These are phyloP conservation scores for Electrona antarctica DNA, from an alignment of 2,113 vertebrate genomes.

Conservation along the genomic window DNA sequence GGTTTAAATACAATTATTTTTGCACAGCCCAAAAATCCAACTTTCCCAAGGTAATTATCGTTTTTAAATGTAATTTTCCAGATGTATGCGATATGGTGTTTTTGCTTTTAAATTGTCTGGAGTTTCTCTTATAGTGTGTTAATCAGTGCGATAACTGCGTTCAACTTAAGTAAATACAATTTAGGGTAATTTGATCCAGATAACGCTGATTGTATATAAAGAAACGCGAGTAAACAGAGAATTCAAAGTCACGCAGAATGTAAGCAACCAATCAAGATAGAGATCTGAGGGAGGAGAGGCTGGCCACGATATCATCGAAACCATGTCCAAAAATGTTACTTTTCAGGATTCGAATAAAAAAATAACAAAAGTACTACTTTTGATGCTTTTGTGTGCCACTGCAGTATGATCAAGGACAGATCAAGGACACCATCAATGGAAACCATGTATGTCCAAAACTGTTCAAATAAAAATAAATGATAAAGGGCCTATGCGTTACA, in stretches of 20 bases:
- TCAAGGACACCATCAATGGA: no score
- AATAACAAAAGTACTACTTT: no score
- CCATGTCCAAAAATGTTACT: no score
- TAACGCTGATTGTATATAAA: slow-evolving; percentile 8
- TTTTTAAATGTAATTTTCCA: background rate
- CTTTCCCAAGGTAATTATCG: background rate
- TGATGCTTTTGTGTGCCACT: no score
- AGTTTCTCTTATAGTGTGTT: background rate
- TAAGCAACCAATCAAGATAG: background rate
- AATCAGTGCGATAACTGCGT: slow-evolving; percentile 12
- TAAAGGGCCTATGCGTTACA: no score
- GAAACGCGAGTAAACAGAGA: background rate
- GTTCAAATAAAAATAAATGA: no score
- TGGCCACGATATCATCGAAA: background rate
- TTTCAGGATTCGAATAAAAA: no score
- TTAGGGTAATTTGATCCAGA: slow-evolving; percentile 24
- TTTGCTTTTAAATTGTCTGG: background rate
- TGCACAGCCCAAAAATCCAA: slow-evolving; percentile 1
- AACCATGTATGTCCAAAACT: no score
- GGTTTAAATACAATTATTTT: slow-evolving; percentile 6
- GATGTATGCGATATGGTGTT: background rate
- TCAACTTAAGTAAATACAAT: slow-evolving; percentile 19
- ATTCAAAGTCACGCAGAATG: background rate
- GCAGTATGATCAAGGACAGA: no score
- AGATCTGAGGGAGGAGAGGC: slow-evolving; percentile 10